Evolutionary conservation across 2,888 invertebrate genomes (phyloP).

Genomic region (Seira sanloemensis): DNA sequence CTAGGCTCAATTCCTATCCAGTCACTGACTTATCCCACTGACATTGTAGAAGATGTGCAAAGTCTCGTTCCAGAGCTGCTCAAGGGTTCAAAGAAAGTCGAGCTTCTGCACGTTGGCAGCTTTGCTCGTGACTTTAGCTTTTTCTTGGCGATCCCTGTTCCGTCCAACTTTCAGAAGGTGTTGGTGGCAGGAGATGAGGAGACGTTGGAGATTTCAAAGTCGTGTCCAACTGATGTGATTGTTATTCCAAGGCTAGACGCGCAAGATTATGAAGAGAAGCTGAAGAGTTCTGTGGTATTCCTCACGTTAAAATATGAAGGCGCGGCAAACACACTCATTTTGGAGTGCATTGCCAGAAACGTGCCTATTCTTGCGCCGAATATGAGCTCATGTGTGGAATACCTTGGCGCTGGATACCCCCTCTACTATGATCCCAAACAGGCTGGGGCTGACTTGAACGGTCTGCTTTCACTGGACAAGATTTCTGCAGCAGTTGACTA

Average conservation of each 20-base stretch:
- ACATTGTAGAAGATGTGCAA: neutral
- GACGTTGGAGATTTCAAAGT: neutral
- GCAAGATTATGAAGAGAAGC: constrained; percentile 55
- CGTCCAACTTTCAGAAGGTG: constrained; percentile 47
- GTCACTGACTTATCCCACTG: constrained; percentile 41
- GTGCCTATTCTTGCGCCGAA: constrained; percentile 51
- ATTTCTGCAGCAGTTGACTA: constrained; percentile 49
- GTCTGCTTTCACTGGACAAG: constrained; percentile 45
- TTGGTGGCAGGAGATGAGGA: constrained; percentile 47
- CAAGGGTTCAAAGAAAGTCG: neutral
- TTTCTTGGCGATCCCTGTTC: constrained; percentile 44
- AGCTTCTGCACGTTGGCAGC: constrained; percentile 56
- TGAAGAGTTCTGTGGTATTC: constrained; percentile 44
- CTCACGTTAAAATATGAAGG: constrained; percentile 62
- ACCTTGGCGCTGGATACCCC: constrained; percentile 57
- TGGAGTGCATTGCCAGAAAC: constrained; percentile 62
- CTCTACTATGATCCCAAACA: constrained; percentile 44
- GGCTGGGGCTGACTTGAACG: neutral
- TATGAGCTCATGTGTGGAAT: constrained; percentile 45
- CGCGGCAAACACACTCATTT: constrained; percentile 59
- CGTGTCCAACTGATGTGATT: constrained; percentile 30
- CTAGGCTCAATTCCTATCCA: constrained; percentile 49
- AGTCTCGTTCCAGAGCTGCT: constrained; percentile 30
- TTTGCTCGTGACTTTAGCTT: constrained; percentile 61
- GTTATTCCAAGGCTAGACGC: constrained; percentile 25